Base-by-base conservation (phyloP, 2,888 invertebrate genomes). In the Mystacides longicornis region DNA sequence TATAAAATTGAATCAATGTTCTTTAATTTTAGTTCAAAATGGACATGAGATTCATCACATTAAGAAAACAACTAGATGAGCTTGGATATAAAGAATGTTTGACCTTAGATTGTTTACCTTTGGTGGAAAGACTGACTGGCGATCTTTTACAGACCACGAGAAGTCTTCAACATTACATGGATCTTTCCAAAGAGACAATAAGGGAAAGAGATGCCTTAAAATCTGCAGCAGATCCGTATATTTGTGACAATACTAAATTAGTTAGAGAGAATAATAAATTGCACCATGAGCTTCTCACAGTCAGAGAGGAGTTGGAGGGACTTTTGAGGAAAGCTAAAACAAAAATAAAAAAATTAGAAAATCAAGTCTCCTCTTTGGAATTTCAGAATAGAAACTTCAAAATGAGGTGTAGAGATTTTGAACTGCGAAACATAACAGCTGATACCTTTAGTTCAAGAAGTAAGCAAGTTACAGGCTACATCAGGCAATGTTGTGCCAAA, bases 91-190 rank as follows among this genome's bases (percentile, higher is more conserved):
- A 80, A 46, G 87, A 91, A 66, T 75, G 82, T 1, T 74, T 94
- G 60, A 84, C 85, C 0, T 70, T 86, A 14, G 89, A 93, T 60
- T 85, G 87, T 46, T 77, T 93, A 42, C 86, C 89, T 33, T 72
- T 95, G 60, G 89, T 93, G 62, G 87, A 89, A 71, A 83, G 82
- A 66, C 70, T 95, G 56, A 74, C 93, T 52, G 83, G 85, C 46
- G 94, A 95, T 72, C 78, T 94, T 56, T 77, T 93, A 58, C 87
- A 89, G 68, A 93, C 93, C 7, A 93, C 92, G n/a, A 86, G 88
- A 63, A 91, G 87, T 66, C 75, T 93, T 53, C 86, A 89, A 66
- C 87, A 91, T 72, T 86, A 89, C 61, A 93, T 93, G 78, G 79
- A 83, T 58, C 73, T 88, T 63, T 83, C 88, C 4, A 81, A 85